Conservation (phyloP, 53 echinoderm and acorn worm species). For the Mesocentrotus franciscanus region DNA sequence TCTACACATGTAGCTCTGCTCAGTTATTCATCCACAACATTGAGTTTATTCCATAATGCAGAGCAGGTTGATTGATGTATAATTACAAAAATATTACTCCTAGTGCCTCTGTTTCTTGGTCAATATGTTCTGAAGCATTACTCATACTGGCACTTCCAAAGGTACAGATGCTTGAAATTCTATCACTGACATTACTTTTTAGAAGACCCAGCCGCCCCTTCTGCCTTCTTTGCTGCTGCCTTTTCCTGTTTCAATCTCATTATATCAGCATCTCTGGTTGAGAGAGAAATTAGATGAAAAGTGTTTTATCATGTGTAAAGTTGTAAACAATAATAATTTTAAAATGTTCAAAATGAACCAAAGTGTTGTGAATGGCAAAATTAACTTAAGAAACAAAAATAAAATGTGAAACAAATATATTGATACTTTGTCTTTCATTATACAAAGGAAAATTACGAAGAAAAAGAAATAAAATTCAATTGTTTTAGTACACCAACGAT, state of each 20-base stretch:
- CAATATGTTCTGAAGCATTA: slow-evolving; percentile 36
- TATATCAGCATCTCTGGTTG: slow-evolving; percentile 49
- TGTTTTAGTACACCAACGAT: too few species aligned
- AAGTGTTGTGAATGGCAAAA: background rate
- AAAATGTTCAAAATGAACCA: background rate
- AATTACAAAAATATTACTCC: slow-evolving; percentile 38
- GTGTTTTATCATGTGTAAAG: background rate
- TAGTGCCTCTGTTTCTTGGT: background rate
- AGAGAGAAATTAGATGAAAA: background rate
- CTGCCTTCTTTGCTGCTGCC: slow-evolving; percentile 9
- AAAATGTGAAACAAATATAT: too few species aligned
- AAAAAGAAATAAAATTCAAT: too few species aligned
- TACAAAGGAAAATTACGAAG: too few species aligned
- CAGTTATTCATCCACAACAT: background rate
- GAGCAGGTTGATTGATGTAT: background rate
- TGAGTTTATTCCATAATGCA: background rate
- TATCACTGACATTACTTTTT: background rate
- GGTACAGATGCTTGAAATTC: background rate
- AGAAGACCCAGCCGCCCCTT: background rate
- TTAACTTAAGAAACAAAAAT: background rate
- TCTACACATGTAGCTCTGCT: background rate
- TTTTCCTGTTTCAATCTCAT: slow-evolving; percentile 50
- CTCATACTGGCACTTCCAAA: slow-evolving; percentile 41
- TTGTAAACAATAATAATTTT: background rate
- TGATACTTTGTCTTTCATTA: too few species aligned